Base-by-base conservation (phyloP, 2,888 invertebrate species). In the Eumerus sabulonum region DNA sequence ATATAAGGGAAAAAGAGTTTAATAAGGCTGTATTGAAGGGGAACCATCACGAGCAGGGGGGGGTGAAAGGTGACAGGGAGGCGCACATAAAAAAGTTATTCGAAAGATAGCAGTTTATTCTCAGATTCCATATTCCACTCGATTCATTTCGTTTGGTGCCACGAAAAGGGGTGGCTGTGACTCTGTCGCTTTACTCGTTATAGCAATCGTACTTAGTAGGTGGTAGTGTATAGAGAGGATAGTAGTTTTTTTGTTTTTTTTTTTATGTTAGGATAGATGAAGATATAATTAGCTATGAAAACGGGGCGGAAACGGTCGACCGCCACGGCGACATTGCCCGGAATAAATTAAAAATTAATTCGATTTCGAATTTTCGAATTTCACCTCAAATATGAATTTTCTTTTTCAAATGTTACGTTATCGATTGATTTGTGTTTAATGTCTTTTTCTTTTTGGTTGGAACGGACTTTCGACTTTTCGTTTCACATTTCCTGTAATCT, bases 131-230 rank as follows among this genome's bases (percentile, higher is more conserved):
- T 73, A 54, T 66, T 73, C 27, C 74, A 79, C 74, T 79, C 63
- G 60, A 70, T 73, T 79, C 73, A 79, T 70, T 79, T 70, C 60
- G 79, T 73, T 73, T 14, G 73, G 67, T 73, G 50, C 67, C 73
- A 68, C 62, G 63, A 68, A 79, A 73, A 70, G 70, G 79, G 79
- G 79, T 79, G 79, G 79, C 59, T 64, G 68, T 68, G 62, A n/a
- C 51, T 11, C 40, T 71, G 54, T 16, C 17, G 48, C 53, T 27
- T 27, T 27, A 27, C 27, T 27, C 27, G 27, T 2, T 27, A 27
- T 27, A 27, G 7, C 7, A 2, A 7, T 27, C 27, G 27, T 27
- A 27, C 27, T 7, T 27, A 27, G 7, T 27, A 27, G 27, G 27
- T 27, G 27, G 27, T 27, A 27, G 27, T 27, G 27, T 7, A 7